Base-by-base conservation (phyloP, 2,888 invertebrate genomes). In the Netelia fuscicornis region DNA sequence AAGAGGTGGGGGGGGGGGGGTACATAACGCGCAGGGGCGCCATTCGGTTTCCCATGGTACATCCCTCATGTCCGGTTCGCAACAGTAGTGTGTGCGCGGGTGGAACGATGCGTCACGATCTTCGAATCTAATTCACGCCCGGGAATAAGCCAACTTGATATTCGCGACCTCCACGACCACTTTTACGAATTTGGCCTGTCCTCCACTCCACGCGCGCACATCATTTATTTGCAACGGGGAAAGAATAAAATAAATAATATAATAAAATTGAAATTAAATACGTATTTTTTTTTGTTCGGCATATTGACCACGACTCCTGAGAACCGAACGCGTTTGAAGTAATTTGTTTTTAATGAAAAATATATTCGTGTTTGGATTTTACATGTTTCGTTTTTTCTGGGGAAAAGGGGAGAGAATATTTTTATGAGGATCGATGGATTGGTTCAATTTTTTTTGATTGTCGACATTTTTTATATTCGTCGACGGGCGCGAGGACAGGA, bases 401-500 rank as follows among this genome's bases (percentile, higher is more conserved):
- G 5, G 48, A 13, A 3, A 13, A 48, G 13, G 13, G 11, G 13
- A 13, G 48, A 48, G 1, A 8, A 48, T 13, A 48, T 48, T 48
- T 6, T 2, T 48, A 48, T 48, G 48, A 48, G 48, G 1, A 10
- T 48, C 48, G 13, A 11, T 11, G 30, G 5, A 13, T 48, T 48
- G 13, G n/a, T 75, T 54, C 37, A 56, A 11, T 20, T 76, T 65
- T n/a, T 8, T 48, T 2, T 25, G 25, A 2, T 25, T 2, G 25
- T 48, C 48, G 10, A 2, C 2, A 11, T 48, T 48, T 11, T 68
- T 75, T 84, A 58, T 75, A 76, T 81, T 79, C 74, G 79, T 83
- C 75, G 72, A 67, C 77, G 68, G 65, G 80, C 80, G 76, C 76
- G 71, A 60, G 80, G 64, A 48, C 17, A 20, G 76, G 77, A 42